phyloP scores from a whole-genome alignment of 2,888 invertebrate genomes.

The Trissolcus japonicus region DNA sequence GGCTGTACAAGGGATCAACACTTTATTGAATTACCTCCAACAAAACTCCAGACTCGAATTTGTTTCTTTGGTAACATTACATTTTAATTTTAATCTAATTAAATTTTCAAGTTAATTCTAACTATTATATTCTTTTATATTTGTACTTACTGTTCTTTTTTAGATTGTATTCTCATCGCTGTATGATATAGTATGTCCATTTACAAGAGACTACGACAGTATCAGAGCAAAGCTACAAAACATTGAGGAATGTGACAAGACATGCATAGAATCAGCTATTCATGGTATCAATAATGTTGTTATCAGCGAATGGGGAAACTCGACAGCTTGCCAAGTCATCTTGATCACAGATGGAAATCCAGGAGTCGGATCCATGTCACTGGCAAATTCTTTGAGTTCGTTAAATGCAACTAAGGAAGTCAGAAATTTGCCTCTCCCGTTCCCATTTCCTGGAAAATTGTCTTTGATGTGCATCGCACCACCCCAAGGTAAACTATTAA shows the following conservation, averaged over 20 bases:
- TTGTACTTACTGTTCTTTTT: too few relatives aligned
- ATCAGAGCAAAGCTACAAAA: constrained; percentile 86
- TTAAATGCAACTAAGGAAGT: constrained; percentile 75
- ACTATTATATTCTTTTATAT: background rate
- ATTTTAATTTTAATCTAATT: background rate
- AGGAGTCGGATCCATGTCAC: constrained; percentile 82
- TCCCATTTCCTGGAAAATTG: constrained; percentile 88
- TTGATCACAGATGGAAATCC: constrained; percentile 87
- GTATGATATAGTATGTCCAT: constrained; percentile 84
- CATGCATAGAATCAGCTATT: constrained; percentile 88
- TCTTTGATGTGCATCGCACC: constrained; percentile 84
- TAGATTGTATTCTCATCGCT: constrained; percentile 78
- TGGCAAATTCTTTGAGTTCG: constrained; percentile 79
- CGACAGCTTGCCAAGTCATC: constrained; percentile 89
- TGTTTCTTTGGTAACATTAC: constrained; percentile 80
- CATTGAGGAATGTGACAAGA: constrained; percentile 91
- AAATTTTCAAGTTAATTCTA: constrained; percentile 2
- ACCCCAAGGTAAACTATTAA: constrained; percentile 78
- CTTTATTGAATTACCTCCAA: constrained; percentile 82
- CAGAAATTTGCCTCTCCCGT: constrained; percentile 84
- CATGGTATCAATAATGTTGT: constrained; percentile 88
- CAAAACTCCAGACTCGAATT: constrained; percentile 83
- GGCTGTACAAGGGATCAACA: constrained; percentile 82
- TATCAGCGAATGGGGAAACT: constrained; percentile 92
- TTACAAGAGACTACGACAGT: constrained; percentile 91